Percentiles rank a stretch among this genome's conserved stretches.
Conservation (phyloP, 2,888 invertebrate genomes). For the Scotopteryx bipunctaria region DNA sequence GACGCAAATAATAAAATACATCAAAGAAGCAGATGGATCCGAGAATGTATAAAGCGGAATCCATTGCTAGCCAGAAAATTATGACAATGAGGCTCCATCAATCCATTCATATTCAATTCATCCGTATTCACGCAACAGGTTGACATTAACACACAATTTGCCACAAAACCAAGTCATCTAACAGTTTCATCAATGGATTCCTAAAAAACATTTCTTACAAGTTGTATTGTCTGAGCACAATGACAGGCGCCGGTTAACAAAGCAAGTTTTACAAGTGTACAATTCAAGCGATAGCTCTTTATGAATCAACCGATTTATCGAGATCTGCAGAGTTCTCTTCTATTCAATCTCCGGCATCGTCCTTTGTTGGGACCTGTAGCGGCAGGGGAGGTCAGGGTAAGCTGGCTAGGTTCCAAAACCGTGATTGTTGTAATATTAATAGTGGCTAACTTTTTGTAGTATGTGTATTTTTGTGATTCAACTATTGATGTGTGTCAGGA, state of each 20-base stretch:
- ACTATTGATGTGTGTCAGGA: constrained; percentile 69
- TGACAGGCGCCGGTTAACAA: constrained; percentile 79
- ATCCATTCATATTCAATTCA: constrained; percentile 58
- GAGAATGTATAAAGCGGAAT: constrained; percentile 14
- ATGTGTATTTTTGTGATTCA: constrained; percentile 70
- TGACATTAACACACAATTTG: constrained; percentile 66
- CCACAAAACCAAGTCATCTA: constrained; percentile 72
- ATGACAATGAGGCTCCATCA: constrained; percentile 46
- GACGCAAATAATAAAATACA: neutral
- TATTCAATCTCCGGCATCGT: constrained; percentile 44
- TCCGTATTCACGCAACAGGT: constrained; percentile 67
- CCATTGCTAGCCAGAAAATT: constrained; percentile 27
- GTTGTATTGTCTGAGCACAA: constrained; percentile 80
- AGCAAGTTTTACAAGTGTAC: constrained; percentile 80
- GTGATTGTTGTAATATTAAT: constrained; percentile 80
- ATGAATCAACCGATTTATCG: constrained; percentile 68
- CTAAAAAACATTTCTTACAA: constrained; percentile 83
- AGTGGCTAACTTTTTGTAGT: constrained; percentile 76
- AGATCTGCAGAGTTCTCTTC: constrained; percentile 59
- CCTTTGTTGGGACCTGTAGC: constrained; percentile 42
- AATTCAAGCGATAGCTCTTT: constrained; percentile 80
- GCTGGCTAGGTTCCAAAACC: constrained; percentile 75
- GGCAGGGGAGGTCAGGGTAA: constrained; percentile 52
- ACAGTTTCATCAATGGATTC: constrained; percentile 78
- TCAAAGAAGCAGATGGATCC: constrained; percentile 13